A percentile compares a stretch with the other conserved stretches of the same genome.
Evolutionary conservation across 2,113 vertebrate genomes (phyloP).

Genomic region (Austrofundulus limnaeus): DNA sequence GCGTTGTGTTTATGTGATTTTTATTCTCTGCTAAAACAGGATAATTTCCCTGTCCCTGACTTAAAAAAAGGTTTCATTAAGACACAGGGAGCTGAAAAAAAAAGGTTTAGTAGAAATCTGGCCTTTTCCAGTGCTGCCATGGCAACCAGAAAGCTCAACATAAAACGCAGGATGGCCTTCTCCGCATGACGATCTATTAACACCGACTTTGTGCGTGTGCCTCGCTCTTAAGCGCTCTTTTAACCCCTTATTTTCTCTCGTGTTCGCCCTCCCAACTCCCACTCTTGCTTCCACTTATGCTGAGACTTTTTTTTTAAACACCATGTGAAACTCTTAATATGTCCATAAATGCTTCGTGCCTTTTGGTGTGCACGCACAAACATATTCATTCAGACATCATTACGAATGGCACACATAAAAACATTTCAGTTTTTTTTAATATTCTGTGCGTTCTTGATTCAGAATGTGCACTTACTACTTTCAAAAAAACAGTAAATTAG

Average conservation of each 20-base stretch:
- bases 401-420: background rate
- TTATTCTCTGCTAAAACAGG: constrained; percentile 20
- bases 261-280: background rate
- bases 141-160: constrained; percentile 69
- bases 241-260: constrained; percentile 50
- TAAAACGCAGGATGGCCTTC: constrained; percentile 72
- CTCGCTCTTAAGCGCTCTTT: constrained; percentile 55
- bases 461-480: constrained; percentile 1
- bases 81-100: constrained; percentile 49
- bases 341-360: background rate
- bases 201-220: constrained; percentile 60
- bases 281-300: constrained; percentile 5
- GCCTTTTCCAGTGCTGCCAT: constrained; percentile 67
- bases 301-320: background rate
- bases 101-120: constrained; percentile 57
- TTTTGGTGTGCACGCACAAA: background rate
- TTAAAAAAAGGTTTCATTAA: constrained; percentile 59
- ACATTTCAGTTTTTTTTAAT: background rate
- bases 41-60: constrained; percentile 37
- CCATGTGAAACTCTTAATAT: background rate
- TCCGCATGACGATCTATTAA: constrained; percentile 59
- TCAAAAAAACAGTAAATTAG: too few relatives aligned
- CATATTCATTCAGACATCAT: background rate
- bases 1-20: background rate
- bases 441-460: background rate